Conservation (phyloP, 2,797 vertebrate genomes). For the Siniperca scherzeri region DNA sequence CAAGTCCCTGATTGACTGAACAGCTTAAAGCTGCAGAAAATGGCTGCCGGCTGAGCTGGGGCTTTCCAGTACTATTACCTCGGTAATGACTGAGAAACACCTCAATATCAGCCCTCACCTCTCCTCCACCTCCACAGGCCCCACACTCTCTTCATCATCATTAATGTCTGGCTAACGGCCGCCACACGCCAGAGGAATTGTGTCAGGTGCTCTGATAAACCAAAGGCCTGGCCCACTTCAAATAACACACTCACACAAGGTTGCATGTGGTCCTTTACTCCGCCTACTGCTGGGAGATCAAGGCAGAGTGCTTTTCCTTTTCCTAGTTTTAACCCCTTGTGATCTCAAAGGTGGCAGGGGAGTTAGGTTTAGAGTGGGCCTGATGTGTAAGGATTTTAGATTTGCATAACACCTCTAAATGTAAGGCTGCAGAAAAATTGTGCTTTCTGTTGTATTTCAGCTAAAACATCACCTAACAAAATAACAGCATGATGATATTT, state of each 20-base stretch:
- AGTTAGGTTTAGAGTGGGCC: conserved; percentile 13
- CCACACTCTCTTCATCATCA: conserved; percentile 76
- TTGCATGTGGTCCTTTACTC: conserved; percentile 42
- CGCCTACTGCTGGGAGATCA: conserved; percentile 55
- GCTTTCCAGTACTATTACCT: conserved; percentile 72
- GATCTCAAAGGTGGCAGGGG: conserved; percentile 21
- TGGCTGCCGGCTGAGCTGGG: conserved; percentile 69
- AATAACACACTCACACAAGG: conserved; percentile 46
- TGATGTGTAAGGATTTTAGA: conserved; percentile 26
- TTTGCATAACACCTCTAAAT: conserved; percentile 20
- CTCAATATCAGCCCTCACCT: conserved; percentile 61
- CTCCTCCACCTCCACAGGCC: conserved; percentile 48
- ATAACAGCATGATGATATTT: not conserved
- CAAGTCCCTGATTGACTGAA: conserved; percentile 70
- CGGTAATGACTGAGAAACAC: conserved; percentile 77
- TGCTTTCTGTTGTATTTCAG: not conserved
- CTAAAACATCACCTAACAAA: conserved; percentile 1
- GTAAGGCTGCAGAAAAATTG: not conserved
- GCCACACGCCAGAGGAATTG: conserved; percentile 58
- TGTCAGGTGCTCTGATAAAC: conserved; percentile 74
- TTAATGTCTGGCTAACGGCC: conserved; percentile 78
- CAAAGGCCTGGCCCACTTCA: conserved; percentile 65
- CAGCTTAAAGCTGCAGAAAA: conserved; percentile 75
- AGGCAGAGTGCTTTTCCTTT: conserved; percentile 47
- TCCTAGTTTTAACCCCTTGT: conserved; percentile 30